Conservation (phyloP, 2,113 vertebrate species). For the Meleagris gallopavo region DNA sequence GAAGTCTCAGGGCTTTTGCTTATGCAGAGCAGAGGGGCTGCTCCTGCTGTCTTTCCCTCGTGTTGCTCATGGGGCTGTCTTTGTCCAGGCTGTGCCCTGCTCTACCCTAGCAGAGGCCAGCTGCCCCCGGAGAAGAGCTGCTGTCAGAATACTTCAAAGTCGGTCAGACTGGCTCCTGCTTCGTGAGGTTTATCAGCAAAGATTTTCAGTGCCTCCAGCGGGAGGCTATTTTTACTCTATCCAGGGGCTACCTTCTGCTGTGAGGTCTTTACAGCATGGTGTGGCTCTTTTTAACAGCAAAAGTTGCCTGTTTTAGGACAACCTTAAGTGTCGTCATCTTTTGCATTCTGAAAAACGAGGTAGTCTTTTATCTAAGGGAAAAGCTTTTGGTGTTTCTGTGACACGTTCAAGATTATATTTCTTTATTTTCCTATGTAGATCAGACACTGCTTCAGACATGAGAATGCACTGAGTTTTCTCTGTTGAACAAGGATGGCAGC, state of each 20-base stretch:
- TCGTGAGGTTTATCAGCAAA: slow-evolving; percentile 53
- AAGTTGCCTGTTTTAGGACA: slow-evolving; percentile 37
- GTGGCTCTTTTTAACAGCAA: background rate
- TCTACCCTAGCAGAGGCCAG: background rate
- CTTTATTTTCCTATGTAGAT: background rate
- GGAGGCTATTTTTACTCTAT: slow-evolving; percentile 60
- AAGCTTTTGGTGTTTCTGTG: slow-evolving; percentile 3
- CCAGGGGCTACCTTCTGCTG: slow-evolving; percentile 44
- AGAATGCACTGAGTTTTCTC: background rate
- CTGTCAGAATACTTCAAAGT: slow-evolving; percentile 70
- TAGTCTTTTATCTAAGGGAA: background rate
- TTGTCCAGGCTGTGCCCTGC: slow-evolving; percentile 16
- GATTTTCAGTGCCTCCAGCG: slow-evolving; percentile 52
- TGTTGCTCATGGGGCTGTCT: background rate
- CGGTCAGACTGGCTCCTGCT: slow-evolving; percentile 54
- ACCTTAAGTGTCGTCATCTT: slow-evolving; percentile 6
- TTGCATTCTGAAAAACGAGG: background rate
- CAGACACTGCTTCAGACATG: background rate
- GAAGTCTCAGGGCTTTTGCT: background rate
- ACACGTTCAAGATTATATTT: background rate
- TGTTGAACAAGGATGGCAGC: background rate
- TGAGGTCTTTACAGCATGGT: background rate
- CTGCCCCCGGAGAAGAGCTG: slow-evolving; percentile 7
- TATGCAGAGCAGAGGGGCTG: background rate
- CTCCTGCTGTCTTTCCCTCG: background rate